A percentile compares a stretch with the other conserved stretches of the same genome.
phyloP scores from a whole-genome alignment of 30 jellyfish, hydroid and myxozoan species.

The Aurelia aurita complex sp. Pacific region DNA sequence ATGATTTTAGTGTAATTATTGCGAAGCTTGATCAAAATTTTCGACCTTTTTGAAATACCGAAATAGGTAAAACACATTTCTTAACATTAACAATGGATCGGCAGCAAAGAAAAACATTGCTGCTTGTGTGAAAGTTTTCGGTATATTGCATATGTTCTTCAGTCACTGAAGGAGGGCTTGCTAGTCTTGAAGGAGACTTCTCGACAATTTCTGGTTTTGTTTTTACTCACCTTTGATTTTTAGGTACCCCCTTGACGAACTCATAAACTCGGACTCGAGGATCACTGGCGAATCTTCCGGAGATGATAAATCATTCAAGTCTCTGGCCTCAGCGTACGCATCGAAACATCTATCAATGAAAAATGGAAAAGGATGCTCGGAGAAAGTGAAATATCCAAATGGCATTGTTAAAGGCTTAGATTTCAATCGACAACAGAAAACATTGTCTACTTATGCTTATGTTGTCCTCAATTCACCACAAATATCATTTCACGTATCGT shows the following conservation, averaged over 20 bases:
- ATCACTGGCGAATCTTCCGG: slow-evolving; percentile 37
- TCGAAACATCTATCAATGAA: slow-evolving; percentile 43
- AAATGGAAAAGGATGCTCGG: slow-evolving; percentile 70
- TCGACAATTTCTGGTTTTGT: too few species aligned
- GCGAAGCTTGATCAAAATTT: too few species aligned
- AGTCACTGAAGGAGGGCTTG: too few species aligned
- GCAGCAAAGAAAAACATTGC: too few species aligned
- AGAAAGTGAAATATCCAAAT: slow-evolving; percentile 20
- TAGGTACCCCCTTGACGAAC: slow-evolving; percentile 85
- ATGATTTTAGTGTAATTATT: too few species aligned
- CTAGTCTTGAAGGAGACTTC: too few species aligned
- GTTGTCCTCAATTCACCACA: slow-evolving; percentile 64
- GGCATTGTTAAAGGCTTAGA: slow-evolving; percentile 66
- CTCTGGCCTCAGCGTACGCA: slow-evolving; percentile 60
- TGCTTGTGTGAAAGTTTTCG: too few species aligned
- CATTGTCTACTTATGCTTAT: slow-evolving; percentile 75
- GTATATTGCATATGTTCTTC: too few species aligned
- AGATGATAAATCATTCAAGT: slow-evolving; percentile 67
- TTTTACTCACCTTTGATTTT: not conserved
- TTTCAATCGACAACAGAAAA: slow-evolving; percentile 60
- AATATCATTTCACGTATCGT: slow-evolving; percentile 73
- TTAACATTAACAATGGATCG: too few species aligned
- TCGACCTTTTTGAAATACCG: too few species aligned
- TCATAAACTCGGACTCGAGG: slow-evolving; percentile 29
- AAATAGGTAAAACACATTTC: too few species aligned